Evolutionary conservation across 92 coral and sea anemone genomes (phyloP), one percentile per base, ranked within the genome.

Genomic region (Pocillopora meandrina): DNA sequence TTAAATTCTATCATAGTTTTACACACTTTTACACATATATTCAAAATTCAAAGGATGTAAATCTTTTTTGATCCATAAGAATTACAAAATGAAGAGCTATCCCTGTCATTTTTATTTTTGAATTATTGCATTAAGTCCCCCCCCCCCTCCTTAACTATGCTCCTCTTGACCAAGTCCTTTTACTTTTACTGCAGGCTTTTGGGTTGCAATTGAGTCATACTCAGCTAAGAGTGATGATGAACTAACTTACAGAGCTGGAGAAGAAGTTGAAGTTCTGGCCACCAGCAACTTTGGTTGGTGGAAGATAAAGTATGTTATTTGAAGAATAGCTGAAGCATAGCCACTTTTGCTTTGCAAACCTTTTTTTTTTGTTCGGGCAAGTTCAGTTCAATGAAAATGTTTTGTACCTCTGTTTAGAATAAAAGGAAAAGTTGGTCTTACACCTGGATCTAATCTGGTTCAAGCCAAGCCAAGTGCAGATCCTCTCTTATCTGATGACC

Each of bases 211-310:
- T 20, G 83, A 72, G 72, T 79, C 95, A 1, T 96, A 96, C 89
- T 75, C 87, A 4, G 98, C 98, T 1, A 93, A 89, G 73, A 90
- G 98, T 89, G 85, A 85, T 0, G 98, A 96, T 75, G 98, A 96
- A 77, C 89, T 96, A 36, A 92, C 95, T n/a, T 94, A 94, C 74
- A 82, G 77, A 23, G 85, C 21, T n/a, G 98, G 96, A 16, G 98
- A 94, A n/a, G 98, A 90, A 33, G 86, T 96, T 78, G 98, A 94
- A 72, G 92, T 96, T 11, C 71, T 94, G 47, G 92, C 98, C 0
- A 96, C 95, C n/a, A 96, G 98, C 42, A 96, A 84, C 82, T 86
- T 92, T 58, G 98, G 98, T 64, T 96, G 98, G 98, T 96, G 98
- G 98, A 94, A 89, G 90, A 94, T 96, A 67, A 92, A 98, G 98